A percentile compares a stretch with the other conserved stretches of the same genome.
Evolutionary conservation across 2,888 invertebrate genomes (phyloP).

Genomic region (Furcula furcula): DNA sequence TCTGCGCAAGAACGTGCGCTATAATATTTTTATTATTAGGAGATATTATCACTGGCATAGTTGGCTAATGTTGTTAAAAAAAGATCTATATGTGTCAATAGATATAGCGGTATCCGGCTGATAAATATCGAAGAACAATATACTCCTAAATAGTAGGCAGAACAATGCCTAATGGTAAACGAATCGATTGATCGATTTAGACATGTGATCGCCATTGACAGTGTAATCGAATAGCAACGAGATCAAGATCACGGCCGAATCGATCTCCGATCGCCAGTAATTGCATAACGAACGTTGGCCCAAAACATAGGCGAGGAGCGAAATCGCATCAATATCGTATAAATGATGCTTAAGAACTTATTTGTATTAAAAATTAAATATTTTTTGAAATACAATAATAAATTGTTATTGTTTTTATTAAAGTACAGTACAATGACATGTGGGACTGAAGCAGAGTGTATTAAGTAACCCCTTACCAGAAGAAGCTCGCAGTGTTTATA

Average conservation of each 20-base stretch:
- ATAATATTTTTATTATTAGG: no score
- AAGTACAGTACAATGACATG: no score
- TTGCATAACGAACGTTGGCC: conserved; percentile 34
- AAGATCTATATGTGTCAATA: no score
- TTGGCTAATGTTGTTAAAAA: no score
- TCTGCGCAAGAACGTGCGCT: no score
- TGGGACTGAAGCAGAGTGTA: no score
- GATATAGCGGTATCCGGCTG: background rate
- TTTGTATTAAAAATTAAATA: background rate
- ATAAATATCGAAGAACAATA: background rate
- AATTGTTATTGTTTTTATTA: no score
- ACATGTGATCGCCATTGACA: conserved; percentile 39
- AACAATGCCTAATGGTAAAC: conserved; percentile 27
- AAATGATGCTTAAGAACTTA: background rate
- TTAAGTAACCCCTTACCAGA: no score
- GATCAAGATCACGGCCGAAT: conserved; percentile 66
- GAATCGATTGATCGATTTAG: conserved; percentile 35
- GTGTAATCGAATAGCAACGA: conserved; percentile 51
- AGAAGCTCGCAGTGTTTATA: no score
- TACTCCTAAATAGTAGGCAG: conserved; percentile 13
- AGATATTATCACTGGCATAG: no score
- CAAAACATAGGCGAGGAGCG: conserved; percentile 22
- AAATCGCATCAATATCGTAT: background rate
- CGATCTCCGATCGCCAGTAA: conserved; percentile 33
- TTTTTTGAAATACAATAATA: no score